These are phyloP conservation scores for Bicyclus anynana DNA, from an alignment of 1,140 invertebrate genomes.

Conservation along the genomic window DNA sequence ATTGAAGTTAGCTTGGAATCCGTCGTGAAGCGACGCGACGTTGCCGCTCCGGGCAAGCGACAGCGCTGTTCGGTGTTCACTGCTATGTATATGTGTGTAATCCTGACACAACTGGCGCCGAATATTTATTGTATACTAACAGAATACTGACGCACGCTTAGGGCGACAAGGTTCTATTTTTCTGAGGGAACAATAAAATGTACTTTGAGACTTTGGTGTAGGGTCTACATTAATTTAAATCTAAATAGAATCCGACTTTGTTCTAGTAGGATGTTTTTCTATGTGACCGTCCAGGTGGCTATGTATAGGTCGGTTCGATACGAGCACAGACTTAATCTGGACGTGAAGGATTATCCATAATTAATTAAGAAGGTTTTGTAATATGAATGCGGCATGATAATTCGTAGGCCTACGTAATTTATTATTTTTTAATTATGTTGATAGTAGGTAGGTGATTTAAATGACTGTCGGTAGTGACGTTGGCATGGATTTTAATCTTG, in stretches of 20 bases:
- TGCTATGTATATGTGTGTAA: slow-evolving; percentile 73
- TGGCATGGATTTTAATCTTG: background rate
- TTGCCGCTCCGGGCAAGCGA: slow-evolving; percentile 62
- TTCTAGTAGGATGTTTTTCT: slow-evolving; percentile 51
- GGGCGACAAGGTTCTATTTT: slow-evolving; percentile 62
- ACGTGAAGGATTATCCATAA: slow-evolving; percentile 32
- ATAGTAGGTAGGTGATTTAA: background rate
- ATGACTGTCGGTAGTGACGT: background rate
- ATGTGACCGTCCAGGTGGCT: slow-evolving; percentile 75
- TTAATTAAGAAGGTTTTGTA: slow-evolving; percentile 51
- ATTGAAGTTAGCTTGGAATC: slow-evolving; percentile 66
- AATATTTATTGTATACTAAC: slow-evolving; percentile 77
- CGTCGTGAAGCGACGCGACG: slow-evolving; percentile 51
- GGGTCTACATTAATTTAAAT: slow-evolving; percentile 35
- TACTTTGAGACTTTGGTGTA: slow-evolving; percentile 40
- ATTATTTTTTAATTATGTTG: background rate
- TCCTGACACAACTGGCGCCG: slow-evolving; percentile 70
- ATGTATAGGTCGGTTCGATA: slow-evolving; percentile 73
- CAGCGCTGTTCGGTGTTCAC: slow-evolving; percentile 46
- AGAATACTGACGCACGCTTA: slow-evolving; percentile 68
- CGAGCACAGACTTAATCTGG: slow-evolving; percentile 56
- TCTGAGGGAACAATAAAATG: slow-evolving; percentile 29
- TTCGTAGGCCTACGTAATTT: slow-evolving; percentile 32
- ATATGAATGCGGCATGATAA: slow-evolving; percentile 34
- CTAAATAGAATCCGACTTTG: slow-evolving; percentile 37